Percentiles rank a stretch among this genome's conserved stretches.
Evolutionary conservation across 1,140 invertebrate species (phyloP).

Genomic region (Calephelis nemesis): DNA sequence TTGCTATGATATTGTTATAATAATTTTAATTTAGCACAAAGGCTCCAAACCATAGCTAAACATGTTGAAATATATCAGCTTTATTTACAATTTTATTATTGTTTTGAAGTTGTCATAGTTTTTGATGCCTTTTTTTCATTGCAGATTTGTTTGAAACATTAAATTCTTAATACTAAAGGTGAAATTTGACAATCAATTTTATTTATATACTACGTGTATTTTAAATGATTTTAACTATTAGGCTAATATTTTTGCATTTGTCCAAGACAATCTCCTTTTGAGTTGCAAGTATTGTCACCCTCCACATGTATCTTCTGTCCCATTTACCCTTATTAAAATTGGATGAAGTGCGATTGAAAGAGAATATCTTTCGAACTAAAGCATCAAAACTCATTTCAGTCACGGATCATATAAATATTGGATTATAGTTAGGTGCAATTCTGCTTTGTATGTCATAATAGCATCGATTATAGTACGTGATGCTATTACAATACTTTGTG

Average conservation of each 20-base stretch:
- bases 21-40: too few relatives aligned
- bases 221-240: too few relatives aligned
- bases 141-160: too few relatives aligned
- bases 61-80: too few relatives aligned
- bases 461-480: conserved; percentile 75
- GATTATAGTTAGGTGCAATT: conserved; percentile 77
- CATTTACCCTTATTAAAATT: conserved; percentile 22
- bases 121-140: too few relatives aligned
- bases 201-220: neutral
- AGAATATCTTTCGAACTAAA: conserved; percentile 10
- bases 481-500: conserved; percentile 71
- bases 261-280: too few relatives aligned
- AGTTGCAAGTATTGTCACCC: neutral
- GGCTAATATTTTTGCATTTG: too few relatives aligned
- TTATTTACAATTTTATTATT: too few relatives aligned
- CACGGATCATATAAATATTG: conserved; percentile 73
- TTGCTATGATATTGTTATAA: too few relatives aligned
- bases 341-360: conserved; percentile 37
- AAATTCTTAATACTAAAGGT: too few relatives aligned
- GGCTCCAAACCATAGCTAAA: too few relatives aligned
- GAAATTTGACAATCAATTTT: neutral
- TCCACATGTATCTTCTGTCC: conserved; percentile 20
- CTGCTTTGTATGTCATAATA: conserved; percentile 75
- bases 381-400: conserved; percentile 45
- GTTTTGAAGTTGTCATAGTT: too few relatives aligned